phyloP scores from a whole-genome alignment of 2,797 vertebrate genomes.

The Galago senegalensis region DNA sequence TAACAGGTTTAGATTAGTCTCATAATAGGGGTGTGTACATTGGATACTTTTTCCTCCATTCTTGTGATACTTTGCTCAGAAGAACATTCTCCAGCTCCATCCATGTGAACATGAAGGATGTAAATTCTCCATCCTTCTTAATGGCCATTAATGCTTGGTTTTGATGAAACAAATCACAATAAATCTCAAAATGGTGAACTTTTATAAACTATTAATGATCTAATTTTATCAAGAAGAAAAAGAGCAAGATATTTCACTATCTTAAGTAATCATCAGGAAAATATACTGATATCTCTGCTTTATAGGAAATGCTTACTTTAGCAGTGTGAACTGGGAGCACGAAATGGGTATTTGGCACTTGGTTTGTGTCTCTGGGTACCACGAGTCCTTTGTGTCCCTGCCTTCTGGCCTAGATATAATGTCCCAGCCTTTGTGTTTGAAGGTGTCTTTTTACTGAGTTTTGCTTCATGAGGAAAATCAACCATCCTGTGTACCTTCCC shows the following conservation, averaged over 20 bases:
- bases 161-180: slow-evolving; percentile 33
- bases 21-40: no score
- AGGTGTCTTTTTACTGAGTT: neutral
- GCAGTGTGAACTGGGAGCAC: neutral
- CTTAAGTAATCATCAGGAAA: slow-evolving; percentile 48
- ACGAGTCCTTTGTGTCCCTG: neutral
- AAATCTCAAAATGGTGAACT: slow-evolving; percentile 8
- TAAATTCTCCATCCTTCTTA: no score
- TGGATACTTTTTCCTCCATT: no score
- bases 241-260: neutral
- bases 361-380: neutral
- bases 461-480: slow-evolving; percentile 71
- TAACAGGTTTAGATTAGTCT: no score
- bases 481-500: neutral
- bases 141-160: slow-evolving; percentile 23
- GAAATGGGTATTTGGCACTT: neutral
- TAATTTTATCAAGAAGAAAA: slow-evolving; percentile 24
- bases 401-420: neutral
- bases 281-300: neutral
- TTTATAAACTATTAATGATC: slow-evolving; percentile 51
- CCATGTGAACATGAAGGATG: no score
- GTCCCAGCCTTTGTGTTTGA: neutral
- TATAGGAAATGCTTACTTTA: slow-evolving; percentile 53
- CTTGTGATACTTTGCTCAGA: no score
- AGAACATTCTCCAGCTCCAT: no score